Base-by-base conservation (phyloP, 2,888 invertebrate genomes). In the Folsomia candida region DNA sequence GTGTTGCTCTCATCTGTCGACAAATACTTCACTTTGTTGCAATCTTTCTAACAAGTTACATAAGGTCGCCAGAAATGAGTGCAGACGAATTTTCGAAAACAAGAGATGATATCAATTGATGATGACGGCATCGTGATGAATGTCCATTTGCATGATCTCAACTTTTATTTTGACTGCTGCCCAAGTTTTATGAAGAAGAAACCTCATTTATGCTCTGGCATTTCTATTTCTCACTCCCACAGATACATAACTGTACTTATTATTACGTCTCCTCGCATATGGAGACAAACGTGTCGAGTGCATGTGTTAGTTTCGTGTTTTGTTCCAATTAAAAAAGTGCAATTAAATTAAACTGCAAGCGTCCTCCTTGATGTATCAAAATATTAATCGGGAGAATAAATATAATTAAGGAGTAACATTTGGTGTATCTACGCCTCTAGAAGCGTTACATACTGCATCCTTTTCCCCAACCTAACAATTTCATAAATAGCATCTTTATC, bases 1-100 rank as follows among this genome's bases (percentile, higher is more conserved):
- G 51, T 51, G 51, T 51, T 51, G 28, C 51, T 51, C 64, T 64
- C 64, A 26, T 64, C 47, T 64, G 47, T 64, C 51, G 51, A 64
- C 64, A 64, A 64, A 11, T 18, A 64, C 64, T 64, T 47, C 64
- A 64, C 51, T 64, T 14, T 29, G n/a, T 22, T 25, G n/a, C 27
- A 29, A 27, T 27, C 6, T 20, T 60, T 20, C 27, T 6, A 9
- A 25, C 14, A 60, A 14, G n/a, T n/a, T 47, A 59, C 59, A 25
- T 24, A 9, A 59, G 9, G 26, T 54, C 11, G 20, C 20, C 6
- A 20, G 6, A 54, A 54, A 22, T 20, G 54, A 20, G 22, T 20
- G 54, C 18, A 18, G 54, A 54, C n/a, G 54, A 22, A 54, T 54
- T 54, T 6, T 14, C n/a, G 11, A 54, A 54, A 54, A 54, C 22